These are phyloP conservation scores for Glossosoma conforme DNA, from an alignment of 1,140 invertebrate genomes.

Conservation along the genomic window DNA sequence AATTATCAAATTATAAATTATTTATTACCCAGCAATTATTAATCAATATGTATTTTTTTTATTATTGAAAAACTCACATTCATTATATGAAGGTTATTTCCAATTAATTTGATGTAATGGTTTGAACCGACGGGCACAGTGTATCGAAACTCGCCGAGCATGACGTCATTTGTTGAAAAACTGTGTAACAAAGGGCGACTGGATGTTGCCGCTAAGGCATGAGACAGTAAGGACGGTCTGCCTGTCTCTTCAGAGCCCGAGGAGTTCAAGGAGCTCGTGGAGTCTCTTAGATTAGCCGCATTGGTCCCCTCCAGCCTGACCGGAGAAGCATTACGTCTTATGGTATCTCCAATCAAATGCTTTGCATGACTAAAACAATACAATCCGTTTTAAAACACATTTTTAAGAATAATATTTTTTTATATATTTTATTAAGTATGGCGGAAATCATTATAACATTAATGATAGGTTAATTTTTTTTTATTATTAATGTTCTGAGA, in stretches of 20 bases:
- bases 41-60: not conserved
- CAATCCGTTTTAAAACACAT: slow-evolving; percentile 1
- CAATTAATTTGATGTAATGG: slow-evolving; percentile 77
- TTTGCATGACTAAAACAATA: slow-evolving; percentile 69
- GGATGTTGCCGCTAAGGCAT: slow-evolving; percentile 48
- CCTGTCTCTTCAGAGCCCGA: slow-evolving; percentile 67
- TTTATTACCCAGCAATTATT: not conserved
- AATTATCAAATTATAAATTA: not conserved
- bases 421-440: too few relatives aligned
- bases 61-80: slow-evolving; percentile 54
- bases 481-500: too few relatives aligned
- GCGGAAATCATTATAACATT: too few relatives aligned
- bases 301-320: slow-evolving; percentile 56
- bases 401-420: not conserved
- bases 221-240: slow-evolving; percentile 32
- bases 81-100: slow-evolving; percentile 75
- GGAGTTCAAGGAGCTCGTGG: slow-evolving; percentile 66
- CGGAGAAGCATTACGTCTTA: slow-evolving; percentile 85
- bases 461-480: too few relatives aligned
- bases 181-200: slow-evolving; percentile 66
- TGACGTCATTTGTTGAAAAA: slow-evolving; percentile 76
- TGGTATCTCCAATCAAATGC: slow-evolving; percentile 87
- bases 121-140: slow-evolving; percentile 70
- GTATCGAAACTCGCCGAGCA: slow-evolving; percentile 79
- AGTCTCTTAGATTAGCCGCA: slow-evolving; percentile 40